These are phyloP conservation scores for Terebella lapidaria DNA, from an alignment of 2,888 invertebrate genomes.

Conservation along the genomic window DNA sequence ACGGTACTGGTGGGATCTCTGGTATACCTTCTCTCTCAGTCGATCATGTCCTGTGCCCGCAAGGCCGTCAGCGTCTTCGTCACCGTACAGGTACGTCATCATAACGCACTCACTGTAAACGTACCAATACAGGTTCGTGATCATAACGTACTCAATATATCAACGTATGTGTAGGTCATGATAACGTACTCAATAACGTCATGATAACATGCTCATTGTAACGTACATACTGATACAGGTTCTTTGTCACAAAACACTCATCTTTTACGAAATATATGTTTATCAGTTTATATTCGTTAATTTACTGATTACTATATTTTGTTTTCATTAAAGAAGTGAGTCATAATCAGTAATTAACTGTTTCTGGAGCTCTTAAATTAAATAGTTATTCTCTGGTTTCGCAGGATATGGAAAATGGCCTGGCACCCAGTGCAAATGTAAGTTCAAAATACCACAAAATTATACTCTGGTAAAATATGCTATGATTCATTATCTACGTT, in stretches of 20 bases:
- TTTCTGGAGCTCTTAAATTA: neutral
- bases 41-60: neutral
- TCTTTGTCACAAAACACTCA: no score
- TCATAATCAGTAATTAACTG: neutral
- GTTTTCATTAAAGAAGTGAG: neutral
- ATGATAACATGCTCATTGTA: no score
- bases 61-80: neutral
- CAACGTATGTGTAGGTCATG: neutral
- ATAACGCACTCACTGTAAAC: neutral
- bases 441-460: no score
- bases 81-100: neutral
- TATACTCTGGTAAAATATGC: no score
- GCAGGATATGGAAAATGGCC: no score
- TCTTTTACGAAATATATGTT: no score
- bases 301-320: neutral
- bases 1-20: conserved; percentile 6
- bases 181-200: neutral
- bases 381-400: no score
- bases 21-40: conserved; percentile 1
- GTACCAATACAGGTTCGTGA: no score
- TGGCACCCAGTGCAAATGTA: no score
- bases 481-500: no score
- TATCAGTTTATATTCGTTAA: neutral
- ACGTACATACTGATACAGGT: no score
- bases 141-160: neutral